A percentile compares a stretch with the other conserved stretches of the same genome.
These are phyloP conservation scores for Ichneumon xanthorius DNA, from an alignment of 2,888 invertebrate species.

Conservation along the genomic window DNA sequence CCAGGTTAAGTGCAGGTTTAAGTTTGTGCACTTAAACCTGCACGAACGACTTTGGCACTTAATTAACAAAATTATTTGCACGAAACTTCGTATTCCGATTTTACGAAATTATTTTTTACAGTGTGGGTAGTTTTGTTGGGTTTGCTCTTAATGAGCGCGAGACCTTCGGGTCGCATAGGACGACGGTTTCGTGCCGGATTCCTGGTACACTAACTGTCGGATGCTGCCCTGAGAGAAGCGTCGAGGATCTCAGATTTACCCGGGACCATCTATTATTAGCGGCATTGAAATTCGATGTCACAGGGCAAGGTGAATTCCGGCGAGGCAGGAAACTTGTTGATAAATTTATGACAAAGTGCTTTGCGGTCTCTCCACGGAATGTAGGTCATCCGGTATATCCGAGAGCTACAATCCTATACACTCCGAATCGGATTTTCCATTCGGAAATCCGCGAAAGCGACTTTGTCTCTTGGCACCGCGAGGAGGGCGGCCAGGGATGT, in stretches of 20 bases:
- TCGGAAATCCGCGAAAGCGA: conserved; percentile 14
- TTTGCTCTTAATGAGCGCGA: too few relatives aligned
- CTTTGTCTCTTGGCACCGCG: conserved; percentile 36
- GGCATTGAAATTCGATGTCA: neutral
- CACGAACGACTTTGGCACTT: too few relatives aligned
- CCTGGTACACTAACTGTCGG: too few relatives aligned
- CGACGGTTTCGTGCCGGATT: too few relatives aligned
- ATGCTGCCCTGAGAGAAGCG: neutral
- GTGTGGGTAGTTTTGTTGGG: too few relatives aligned
- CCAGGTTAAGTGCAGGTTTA: too few relatives aligned
- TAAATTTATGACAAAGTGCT: conserved; percentile 20
- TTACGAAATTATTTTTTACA: too few relatives aligned
- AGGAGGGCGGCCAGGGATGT: neutral
- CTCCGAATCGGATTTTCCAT: conserved; percentile 16
- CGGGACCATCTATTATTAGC: neutral
- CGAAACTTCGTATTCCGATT: too few relatives aligned
- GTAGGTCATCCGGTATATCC: conserved; percentile 33
- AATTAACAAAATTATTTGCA: too few relatives aligned
- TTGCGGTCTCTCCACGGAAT: neutral
- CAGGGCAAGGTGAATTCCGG: neutral
- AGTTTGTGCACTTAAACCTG: too few relatives aligned
- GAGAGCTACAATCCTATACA: neutral
- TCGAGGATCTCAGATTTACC: neutral
- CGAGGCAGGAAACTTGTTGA: conserved; percentile 5
- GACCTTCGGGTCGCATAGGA: too few relatives aligned